phyloP scores from a whole-genome alignment of 2,797 vertebrate genomes.

The Jordanella pulchra region DNA sequence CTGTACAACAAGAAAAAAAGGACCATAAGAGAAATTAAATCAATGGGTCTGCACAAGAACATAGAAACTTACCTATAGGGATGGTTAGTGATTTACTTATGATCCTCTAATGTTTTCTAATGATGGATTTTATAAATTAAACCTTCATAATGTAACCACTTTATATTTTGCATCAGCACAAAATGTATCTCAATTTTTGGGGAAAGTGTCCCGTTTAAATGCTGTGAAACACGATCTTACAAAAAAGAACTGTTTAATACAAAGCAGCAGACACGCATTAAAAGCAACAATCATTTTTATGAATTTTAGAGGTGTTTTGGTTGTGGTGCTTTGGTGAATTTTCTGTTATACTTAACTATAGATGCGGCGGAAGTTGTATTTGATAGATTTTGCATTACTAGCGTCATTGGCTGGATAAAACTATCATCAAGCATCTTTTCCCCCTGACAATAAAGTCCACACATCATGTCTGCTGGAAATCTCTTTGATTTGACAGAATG shows the following conservation, averaged over 20 bases:
- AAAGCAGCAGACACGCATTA: slow-evolving; percentile 29
- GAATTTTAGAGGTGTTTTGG: slow-evolving; percentile 17
- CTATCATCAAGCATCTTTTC: slow-evolving; percentile 73
- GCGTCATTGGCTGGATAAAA: slow-evolving; percentile 70
- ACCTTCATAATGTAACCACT: not conserved
- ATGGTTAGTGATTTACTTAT: too few species aligned
- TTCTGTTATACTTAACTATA: slow-evolving; percentile 58
- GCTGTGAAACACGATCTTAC: slow-evolving; percentile 31
- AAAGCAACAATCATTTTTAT: slow-evolving; percentile 24
- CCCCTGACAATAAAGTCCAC: slow-evolving; percentile 59
- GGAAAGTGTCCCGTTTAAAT: slow-evolving; percentile 21
- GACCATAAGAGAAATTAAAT: not conserved
- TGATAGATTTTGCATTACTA: slow-evolving; percentile 54
- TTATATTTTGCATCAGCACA: not conserved
- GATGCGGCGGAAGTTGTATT: slow-evolving; percentile 55
- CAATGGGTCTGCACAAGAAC: not conserved
- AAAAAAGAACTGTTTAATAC: slow-evolving; percentile 62
- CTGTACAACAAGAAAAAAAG: not conserved
- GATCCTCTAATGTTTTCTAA: not conserved
- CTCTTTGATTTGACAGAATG: slow-evolving; percentile 75
- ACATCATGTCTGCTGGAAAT: slow-evolving; percentile 65
- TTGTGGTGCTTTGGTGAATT: slow-evolving; percentile 15
- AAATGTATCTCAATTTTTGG: not conserved
- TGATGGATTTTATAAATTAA: not conserved
- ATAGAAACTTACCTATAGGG: not conserved